These are phyloP conservation scores for Gadopsis marmoratus DNA, from an alignment of 2,797 vertebrate species.

Conservation along the genomic window DNA sequence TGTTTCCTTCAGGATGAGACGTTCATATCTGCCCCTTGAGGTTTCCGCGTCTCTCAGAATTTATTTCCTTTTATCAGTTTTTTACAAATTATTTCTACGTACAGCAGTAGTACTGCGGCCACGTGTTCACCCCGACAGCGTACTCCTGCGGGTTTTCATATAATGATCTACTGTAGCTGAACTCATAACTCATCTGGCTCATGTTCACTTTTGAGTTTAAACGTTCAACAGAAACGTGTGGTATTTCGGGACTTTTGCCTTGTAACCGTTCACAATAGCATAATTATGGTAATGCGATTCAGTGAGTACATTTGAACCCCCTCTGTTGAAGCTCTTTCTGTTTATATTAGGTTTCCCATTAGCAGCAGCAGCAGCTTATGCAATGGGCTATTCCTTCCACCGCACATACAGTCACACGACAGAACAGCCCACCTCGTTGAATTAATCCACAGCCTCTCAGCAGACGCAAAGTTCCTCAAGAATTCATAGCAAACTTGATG, in stretches of 20 bases:
- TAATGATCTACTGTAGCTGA: neutral
- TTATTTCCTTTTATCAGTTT: constrained; percentile 3
- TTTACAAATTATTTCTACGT: neutral
- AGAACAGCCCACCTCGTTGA: too few relatives aligned
- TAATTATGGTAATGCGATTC: neutral
- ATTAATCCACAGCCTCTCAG: too few relatives aligned
- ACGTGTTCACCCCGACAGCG: neutral
- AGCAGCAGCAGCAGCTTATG: too few relatives aligned
- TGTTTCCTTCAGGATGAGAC: neutral
- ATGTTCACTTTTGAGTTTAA: neutral
- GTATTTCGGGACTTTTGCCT: neutral
- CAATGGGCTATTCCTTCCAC: too few relatives aligned
- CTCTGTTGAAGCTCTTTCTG: neutral
- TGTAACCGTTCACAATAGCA: too few relatives aligned
- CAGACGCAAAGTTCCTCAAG: too few relatives aligned
- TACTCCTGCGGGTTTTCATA: neutral
- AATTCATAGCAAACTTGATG: too few relatives aligned
- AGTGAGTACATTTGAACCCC: too few relatives aligned
- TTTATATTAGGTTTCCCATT: too few relatives aligned
- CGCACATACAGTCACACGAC: too few relatives aligned
- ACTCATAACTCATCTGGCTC: neutral
- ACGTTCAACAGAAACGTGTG: neutral
- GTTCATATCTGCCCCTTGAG: neutral
- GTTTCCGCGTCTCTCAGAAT: neutral
- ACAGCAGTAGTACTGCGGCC: neutral